These are phyloP conservation scores for Apis laboriosa DNA, from an alignment of 1,140 invertebrate species.

Conservation along the genomic window DNA sequence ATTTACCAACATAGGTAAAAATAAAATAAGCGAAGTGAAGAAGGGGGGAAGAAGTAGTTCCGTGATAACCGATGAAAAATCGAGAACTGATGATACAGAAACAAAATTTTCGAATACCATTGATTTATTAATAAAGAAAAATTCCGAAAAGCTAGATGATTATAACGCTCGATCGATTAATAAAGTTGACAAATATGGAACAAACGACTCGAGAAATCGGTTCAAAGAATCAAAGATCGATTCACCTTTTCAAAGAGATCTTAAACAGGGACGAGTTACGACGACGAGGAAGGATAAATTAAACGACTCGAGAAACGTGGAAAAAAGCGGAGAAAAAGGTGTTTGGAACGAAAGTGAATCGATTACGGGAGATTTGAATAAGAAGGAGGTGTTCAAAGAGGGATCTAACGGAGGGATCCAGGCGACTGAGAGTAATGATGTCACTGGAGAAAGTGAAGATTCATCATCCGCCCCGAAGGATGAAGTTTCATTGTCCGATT, in stretches of 20 bases:
- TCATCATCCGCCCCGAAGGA: neutral
- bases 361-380: neutral
- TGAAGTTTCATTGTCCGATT: neutral
- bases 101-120: too few relatives aligned
- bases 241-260: too few relatives aligned
- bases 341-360: neutral
- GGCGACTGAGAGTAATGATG: conserved; percentile 9
- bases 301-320: neutral
- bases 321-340: neutral
- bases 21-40: neutral
- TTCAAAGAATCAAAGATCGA: neutral
- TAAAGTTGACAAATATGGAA: rapidly evolving
- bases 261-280: neutral
- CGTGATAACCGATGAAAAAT: neutral
- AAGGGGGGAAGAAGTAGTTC: neutral
- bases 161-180: too few relatives aligned
- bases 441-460: neutral
- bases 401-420: neutral
- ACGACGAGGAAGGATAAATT: neutral
- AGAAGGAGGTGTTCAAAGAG: neutral
- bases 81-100: rapidly evolving
- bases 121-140: neutral
- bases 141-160: neutral
- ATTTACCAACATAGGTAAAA: neutral
- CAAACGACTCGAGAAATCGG: neutral